Evolutionary conservation across 1,140 invertebrate genomes (phyloP), one percentile per base, ranked within the genome.

Genomic region (Hypsibius dujardini): DNA sequence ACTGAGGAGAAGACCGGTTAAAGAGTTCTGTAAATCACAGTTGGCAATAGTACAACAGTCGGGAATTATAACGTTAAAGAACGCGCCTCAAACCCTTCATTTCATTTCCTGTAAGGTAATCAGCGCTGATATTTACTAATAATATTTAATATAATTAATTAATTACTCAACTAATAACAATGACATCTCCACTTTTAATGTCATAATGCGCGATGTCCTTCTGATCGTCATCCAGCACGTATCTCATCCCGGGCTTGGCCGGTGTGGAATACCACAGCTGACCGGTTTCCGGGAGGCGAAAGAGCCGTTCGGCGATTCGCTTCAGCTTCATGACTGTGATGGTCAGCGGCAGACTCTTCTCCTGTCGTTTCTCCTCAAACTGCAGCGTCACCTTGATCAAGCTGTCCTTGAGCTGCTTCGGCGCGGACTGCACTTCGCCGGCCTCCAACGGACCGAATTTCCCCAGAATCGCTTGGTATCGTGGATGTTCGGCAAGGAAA

Each of bases 271-370:
- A 83, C 62, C 79, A 81, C 59, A 86, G 77, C 67, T 72, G n/a
- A 28, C 82, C 81, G 73, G 80, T 78, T 73, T 78, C 78, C 73
- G 80, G 76, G 42, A 83, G 79, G 76, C 83, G 82, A 75, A 87
- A 90, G 70, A 89, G 77, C 77, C 86, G 83, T 76, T 87, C 85
- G 1, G 84, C 82, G 72, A 91, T 78, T 75, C 85, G 85, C 74
- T 86, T 85, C 69, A 94, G 79, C 80, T 90, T 90, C 77, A 90
- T 87, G 47, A 93, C 85, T 45, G 85, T 84, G 84, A 92, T 90
- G 71, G 87, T 86, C 1, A 84, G 84, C 71, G 87, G 82, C 75
- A 90, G 47, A 71, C 62, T 59, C 45, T 70, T 67, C 40, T 70
- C 45, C 47, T 47, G 46, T 46, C 79, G 2, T 83, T 89, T 81